Base-by-base conservation (phyloP, 1,140 invertebrate genomes). In the Cyclargus thomasi region DNA sequence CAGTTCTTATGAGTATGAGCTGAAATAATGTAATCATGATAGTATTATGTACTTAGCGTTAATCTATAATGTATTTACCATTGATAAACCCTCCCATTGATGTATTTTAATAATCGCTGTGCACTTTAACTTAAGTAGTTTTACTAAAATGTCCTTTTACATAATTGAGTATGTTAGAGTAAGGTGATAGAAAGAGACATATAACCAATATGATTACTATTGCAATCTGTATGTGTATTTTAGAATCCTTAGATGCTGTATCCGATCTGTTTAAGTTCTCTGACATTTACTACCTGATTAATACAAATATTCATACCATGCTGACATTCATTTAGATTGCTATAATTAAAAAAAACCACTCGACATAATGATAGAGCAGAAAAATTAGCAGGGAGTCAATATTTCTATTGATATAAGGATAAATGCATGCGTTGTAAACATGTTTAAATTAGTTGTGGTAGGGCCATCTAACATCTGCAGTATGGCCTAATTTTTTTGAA, bases 1-100 rank as follows among this genome's bases (percentile, higher is more conserved):
- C 82, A 88, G 86, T 82, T 88, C 87, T 90, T 90, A 90, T 90
- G 87, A 90, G 85, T 82, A 82, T 82, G 85, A 89, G 85, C 83
- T 89, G 74, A 80, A 79, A 78, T 79, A 66, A 65, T 55, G 18
- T 55, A 55, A 55, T 55, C 47, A 35, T 36, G 22, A 18, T 68
- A 68, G 67, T 62, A 21, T 62, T 14, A 62, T 62, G 3, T 21
- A 23, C 0, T 62, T 62, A 62, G 5, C 6, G 23, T 62, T 16
- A 62, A 23, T 23, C 21, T 23, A 62, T 62, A 68, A n/a, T 20
- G 14, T 67, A 57, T 17, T 67, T 36, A 23, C 39, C 0, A 59
- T 21, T 36, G 14, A 21, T 20, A 55, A 55, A 55, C 53, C 17
- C 53, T 55, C 18, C 39, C 64, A 53, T 53, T 29, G 64, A 23